Percentiles rank a stretch among this genome's conserved stretches.
Conservation (phyloP, 2,888 invertebrate genomes). For the Marasmarcha lunaedactyla region DNA sequence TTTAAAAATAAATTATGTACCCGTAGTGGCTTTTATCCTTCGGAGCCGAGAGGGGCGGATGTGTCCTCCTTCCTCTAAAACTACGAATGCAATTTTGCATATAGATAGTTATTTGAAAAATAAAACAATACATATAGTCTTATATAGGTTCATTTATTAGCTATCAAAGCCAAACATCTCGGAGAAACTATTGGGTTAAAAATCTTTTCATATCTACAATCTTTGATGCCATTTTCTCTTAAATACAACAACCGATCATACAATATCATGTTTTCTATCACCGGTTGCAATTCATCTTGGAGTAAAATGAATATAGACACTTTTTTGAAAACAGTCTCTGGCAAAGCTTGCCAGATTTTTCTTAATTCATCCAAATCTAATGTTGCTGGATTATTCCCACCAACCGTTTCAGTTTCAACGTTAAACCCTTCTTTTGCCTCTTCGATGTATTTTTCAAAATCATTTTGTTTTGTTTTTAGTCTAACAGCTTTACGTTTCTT, state of each 20-base stretch:
- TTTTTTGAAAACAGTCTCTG: slow-evolving; percentile 22
- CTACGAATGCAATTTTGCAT: too few relatives aligned
- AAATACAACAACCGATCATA: slow-evolving; percentile 47
- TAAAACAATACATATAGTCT: too few relatives aligned
- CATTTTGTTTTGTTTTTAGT: slow-evolving; percentile 27
- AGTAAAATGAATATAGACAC: slow-evolving; percentile 41
- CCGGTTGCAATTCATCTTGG: slow-evolving; percentile 42
- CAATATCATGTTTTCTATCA: slow-evolving; percentile 47
- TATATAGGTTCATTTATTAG: slow-evolving; percentile 42
- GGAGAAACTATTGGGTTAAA: slow-evolving; percentile 75
- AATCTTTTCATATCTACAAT: slow-evolving; percentile 62
- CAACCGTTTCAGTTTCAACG: slow-evolving; percentile 17
- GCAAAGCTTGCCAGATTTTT: slow-evolving; percentile 29
- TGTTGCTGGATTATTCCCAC: slow-evolving; percentile 10
- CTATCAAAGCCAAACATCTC: slow-evolving; percentile 72
- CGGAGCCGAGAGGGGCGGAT: too few relatives aligned
- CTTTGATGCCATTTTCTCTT: slow-evolving; percentile 33
- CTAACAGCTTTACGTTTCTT: slow-evolving; percentile 52
- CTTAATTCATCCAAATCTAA: slow-evolving; percentile 31
- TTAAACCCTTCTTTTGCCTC: slow-evolving; percentile 35
- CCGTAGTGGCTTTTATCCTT: too few relatives aligned
- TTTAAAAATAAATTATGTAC: too few relatives aligned
- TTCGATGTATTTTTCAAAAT: slow-evolving; percentile 37
- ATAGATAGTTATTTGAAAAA: too few relatives aligned
- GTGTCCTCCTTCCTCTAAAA: too few relatives aligned